phyloP scores from a whole-genome alignment of 2,113 vertebrate species.

The Centrocercus urophasianus region DNA sequence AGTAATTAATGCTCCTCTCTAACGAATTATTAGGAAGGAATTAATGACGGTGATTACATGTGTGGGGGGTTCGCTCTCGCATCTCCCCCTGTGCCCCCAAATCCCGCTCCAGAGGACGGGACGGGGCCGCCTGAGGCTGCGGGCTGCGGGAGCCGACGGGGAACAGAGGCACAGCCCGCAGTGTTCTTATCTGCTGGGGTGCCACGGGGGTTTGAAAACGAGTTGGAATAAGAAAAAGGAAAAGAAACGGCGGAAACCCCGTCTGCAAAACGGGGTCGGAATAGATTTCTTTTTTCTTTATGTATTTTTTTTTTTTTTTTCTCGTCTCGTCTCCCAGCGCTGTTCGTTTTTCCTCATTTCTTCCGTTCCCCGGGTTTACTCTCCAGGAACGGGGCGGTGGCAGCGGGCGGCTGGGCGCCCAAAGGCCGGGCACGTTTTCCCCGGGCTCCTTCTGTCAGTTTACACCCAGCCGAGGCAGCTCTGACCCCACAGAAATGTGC shows the following conservation, averaged over 20 bases:
- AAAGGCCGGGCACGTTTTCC: not conserved
- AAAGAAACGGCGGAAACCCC: not conserved
- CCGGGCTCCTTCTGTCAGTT: not conserved
- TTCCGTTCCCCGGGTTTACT: no score
- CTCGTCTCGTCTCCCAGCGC: not conserved
- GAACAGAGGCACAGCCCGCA: fast-evolving
- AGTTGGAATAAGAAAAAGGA: not conserved
- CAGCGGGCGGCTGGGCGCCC: not conserved
- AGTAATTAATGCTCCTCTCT: not conserved
- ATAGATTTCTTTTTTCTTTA: not conserved
- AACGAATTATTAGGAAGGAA: slow-evolving; percentile 1
- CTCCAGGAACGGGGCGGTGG: not conserved
- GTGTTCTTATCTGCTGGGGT: not conserved
- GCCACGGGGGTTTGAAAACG: not conserved
- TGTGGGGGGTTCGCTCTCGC: not conserved
- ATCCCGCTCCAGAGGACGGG: not conserved
- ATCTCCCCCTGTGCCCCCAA: not conserved
- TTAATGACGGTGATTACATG: not conserved
- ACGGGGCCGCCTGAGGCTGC: no score
- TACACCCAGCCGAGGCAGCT: not conserved
- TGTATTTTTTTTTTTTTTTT: not conserved
- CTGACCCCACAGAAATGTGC: not conserved
- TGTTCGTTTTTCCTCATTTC: not conserved
- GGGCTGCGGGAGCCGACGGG: not conserved
- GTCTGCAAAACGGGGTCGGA: not conserved